Percentiles rank a stretch among this genome's conserved stretches.
Evolutionary conservation across 2,113 vertebrate genomes (phyloP).

Genomic region (Beaufortia kweichowensis): DNA sequence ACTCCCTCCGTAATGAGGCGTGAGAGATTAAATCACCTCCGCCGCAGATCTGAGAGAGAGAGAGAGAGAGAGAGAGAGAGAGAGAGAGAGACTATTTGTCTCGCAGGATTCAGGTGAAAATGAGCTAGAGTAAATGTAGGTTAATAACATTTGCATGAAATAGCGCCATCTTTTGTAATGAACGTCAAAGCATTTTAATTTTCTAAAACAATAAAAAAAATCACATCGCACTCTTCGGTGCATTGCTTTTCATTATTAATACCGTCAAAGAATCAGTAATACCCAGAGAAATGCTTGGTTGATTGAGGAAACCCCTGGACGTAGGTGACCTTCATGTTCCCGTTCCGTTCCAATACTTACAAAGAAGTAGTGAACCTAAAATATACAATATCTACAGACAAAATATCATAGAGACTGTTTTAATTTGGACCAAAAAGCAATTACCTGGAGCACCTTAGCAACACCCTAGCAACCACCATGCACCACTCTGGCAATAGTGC

Average conservation of each 20-base stretch:
- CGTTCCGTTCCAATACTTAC: too few species aligned
- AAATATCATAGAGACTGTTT: too few species aligned
- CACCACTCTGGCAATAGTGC: neutral
- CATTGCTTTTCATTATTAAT: too few species aligned
- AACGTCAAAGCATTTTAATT: neutral
- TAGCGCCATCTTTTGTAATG: constrained; percentile 12
- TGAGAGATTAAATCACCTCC: constrained; percentile 61
- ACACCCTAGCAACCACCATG: too few species aligned
- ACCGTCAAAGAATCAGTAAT: too few species aligned
- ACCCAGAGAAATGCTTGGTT: too few species aligned
- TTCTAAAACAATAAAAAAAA: neutral
- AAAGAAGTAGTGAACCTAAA: too few species aligned
- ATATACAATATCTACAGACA: too few species aligned
- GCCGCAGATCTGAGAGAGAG: constrained; percentile 45
- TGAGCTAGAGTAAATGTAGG: constrained; percentile 51
- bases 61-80: constrained; percentile 57
- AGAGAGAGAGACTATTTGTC: constrained; percentile 43
- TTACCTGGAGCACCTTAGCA: too few species aligned
- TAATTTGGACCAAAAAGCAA: too few species aligned
- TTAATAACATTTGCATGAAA: constrained; percentile 53
- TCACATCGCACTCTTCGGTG: neutral
- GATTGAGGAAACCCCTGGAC: too few species aligned
- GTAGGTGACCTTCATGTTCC: too few species aligned
- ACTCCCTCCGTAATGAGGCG: constrained; percentile 60
- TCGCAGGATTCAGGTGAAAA: constrained; percentile 26